Percentiles rank a stretch among this genome's conserved stretches.
Conservation (phyloP, 2,797 vertebrate genomes). For the Pelochelys cantorii region DNA sequence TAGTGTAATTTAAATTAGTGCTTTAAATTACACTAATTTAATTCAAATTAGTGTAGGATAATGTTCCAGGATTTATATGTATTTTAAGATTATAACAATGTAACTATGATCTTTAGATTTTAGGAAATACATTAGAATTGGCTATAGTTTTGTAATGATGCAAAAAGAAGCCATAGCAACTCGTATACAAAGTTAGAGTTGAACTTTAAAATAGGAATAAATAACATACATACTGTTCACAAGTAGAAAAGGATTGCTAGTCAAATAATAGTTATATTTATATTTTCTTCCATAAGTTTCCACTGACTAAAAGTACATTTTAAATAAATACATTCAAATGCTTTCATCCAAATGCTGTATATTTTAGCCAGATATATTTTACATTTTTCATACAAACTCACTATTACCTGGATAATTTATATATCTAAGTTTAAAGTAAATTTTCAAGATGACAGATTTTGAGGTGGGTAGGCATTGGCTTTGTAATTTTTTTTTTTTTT, state of each 20-base stretch:
- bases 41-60: neutral
- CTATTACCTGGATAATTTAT: neutral
- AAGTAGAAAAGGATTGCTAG: neutral
- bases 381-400: neutral
- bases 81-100: neutral
- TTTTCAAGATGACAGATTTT: neutral
- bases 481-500: too few species aligned
- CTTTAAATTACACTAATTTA: too few species aligned
- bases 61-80: neutral
- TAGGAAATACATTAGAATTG: neutral
- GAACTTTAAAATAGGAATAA: neutral
- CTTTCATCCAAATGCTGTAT: neutral
- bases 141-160: neutral
- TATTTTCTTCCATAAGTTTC: neutral
- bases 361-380: neutral
- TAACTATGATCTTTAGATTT: neutral
- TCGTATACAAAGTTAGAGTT: neutral
- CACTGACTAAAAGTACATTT: neutral
- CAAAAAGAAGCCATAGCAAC: neutral
- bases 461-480: fast-evolving
- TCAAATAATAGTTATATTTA: neutral
- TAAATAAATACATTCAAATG: neutral
- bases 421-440: neutral
- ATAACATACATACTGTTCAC: neutral
- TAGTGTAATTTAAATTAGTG: neutral